These are phyloP conservation scores for Remorina albescens DNA, from an alignment of 2,797 vertebrate genomes.

Conservation along the genomic window DNA sequence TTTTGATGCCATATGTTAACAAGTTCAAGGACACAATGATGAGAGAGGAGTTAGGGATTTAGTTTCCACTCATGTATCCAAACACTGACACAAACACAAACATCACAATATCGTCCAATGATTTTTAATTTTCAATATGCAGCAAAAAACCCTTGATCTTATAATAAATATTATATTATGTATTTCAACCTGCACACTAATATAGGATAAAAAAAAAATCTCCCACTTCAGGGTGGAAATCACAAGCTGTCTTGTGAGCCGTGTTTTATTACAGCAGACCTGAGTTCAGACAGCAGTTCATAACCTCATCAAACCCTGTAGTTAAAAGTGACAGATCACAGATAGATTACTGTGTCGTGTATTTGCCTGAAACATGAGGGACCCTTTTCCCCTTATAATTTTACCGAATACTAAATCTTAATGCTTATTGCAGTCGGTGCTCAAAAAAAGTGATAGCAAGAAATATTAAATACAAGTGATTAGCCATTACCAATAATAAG, in stretches of 20 bases:
- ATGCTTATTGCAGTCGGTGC: too few species aligned
- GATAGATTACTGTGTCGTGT: neutral
- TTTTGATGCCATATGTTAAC: too few species aligned
- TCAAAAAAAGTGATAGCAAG: neutral
- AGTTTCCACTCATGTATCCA: neutral
- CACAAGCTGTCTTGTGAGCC: neutral
- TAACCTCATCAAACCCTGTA: neutral
- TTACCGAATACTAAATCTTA: neutral
- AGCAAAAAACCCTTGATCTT: neutral
- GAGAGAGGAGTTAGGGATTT: neutral
- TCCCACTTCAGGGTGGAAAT: neutral
- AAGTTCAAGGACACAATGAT: conserved; percentile 11
- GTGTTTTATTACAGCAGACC: conserved; percentile 3
- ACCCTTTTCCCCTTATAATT: neutral
- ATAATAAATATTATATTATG: neutral
- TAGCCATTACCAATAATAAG: neutral
- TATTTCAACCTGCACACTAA: neutral
- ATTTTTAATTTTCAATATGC: too few species aligned
- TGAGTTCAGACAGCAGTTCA: neutral
- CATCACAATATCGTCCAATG: conserved; percentile 1
- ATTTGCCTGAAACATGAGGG: neutral
- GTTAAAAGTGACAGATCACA: conserved; percentile 2
- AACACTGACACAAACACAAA: too few species aligned
- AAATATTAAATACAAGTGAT: neutral
- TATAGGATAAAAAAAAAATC: neutral